Evolutionary conservation across 92 coral and sea anemone species (phyloP), one percentile per base, ranked within the genome.

Genomic region (Blastomussa wellsi): DNA sequence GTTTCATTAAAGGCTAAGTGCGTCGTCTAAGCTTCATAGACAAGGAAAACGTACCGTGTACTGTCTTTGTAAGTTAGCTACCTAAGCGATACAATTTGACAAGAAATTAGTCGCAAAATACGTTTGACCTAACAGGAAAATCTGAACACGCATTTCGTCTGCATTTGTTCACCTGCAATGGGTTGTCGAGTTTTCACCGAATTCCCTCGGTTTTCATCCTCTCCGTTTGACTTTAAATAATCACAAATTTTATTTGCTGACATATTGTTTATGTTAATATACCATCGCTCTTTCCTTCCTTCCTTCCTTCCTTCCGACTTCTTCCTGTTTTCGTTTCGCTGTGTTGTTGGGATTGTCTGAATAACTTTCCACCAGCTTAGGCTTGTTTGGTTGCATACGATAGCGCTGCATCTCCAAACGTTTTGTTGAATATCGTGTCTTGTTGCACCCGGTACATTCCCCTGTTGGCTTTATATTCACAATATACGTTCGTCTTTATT

Each of bases 281-380:
- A 7, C 26, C 74, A 4, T 79, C 83, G 24, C 1, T 66, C 33
- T 44, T 79, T 64, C 83, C 83, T 79, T 79, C 83, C 83, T 79
- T 64, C 83, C 83, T 79, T 79, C 83, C 83, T 79, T 65, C 73
- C 59, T 79, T 77, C 68, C 69, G 74, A 35, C 35, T 20, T 13
- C 38, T 78, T 76, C 62, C 47, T 51, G 35, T 36, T 39, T 57
- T 78, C 41, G 20, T 78, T 36, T 33, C 69, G 69, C 28, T 55
- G 6, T 49, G 79, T 48, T 48, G 66, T 59, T 59, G n/a, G 5
- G 20, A 53, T 8, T 19, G 66, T n/a, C 66, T 26, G 57, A 20
- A 51, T 17, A 51, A 12, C 57, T 51, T 51, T 51, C 57, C 19
- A 51, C 5, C 57, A 20, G 57, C 2, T 51, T 41, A 3, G 44